These are phyloP conservation scores for Leucophenga varia DNA, from an alignment of 1,140 invertebrate species.

Conservation along the genomic window DNA sequence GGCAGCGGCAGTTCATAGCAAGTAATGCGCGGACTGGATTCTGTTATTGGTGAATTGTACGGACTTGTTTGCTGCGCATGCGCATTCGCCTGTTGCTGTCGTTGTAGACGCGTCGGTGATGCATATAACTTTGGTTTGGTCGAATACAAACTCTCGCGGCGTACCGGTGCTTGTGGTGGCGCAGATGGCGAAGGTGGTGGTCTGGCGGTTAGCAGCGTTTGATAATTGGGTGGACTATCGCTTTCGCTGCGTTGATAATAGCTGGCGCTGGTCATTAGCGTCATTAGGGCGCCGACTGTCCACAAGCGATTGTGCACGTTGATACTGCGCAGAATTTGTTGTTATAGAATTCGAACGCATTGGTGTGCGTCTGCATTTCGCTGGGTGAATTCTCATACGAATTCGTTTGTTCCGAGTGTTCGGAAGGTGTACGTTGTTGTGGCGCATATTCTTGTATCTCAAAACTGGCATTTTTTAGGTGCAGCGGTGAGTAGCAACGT, in stretches of 20 bases:
- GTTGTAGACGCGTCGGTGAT: conserved; percentile 26
- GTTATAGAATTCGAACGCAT: conserved; percentile 39
- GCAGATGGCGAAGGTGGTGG: conserved; percentile 31
- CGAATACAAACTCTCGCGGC: conserved; percentile 45
- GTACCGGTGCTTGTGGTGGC: conserved; percentile 43
- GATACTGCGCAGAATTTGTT: conserved; percentile 24
- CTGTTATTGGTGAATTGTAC: conserved; percentile 21
- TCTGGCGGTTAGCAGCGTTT: too few relatives aligned
- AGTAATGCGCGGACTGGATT: conserved; percentile 22
- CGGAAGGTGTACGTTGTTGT: conserved; percentile 3
- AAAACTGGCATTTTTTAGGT: conserved; percentile 26
- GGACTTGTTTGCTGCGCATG: conserved; percentile 1
- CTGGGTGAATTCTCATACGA: neutral
- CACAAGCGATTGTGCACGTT: conserved; percentile 39
- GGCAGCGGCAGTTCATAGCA: conserved; percentile 40
- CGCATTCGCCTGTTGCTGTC: neutral
- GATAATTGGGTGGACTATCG: conserved; percentile 18
- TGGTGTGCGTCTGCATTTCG: conserved; percentile 20
- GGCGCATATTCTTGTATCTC: conserved; percentile 42
- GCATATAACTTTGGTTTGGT: conserved; percentile 53
- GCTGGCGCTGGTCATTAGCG: conserved; percentile 1
- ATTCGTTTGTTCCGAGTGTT: conserved; percentile 8
- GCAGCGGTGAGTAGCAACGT: conserved; percentile 40
- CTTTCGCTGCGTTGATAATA: conserved; percentile 19
- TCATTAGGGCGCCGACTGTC: conserved; percentile 18